Percentiles rank a stretch among this genome's conserved stretches.
These are phyloP conservation scores for Phoenicopterus ruber DNA, from an alignment of 2,113 vertebrate species.

Conservation along the genomic window DNA sequence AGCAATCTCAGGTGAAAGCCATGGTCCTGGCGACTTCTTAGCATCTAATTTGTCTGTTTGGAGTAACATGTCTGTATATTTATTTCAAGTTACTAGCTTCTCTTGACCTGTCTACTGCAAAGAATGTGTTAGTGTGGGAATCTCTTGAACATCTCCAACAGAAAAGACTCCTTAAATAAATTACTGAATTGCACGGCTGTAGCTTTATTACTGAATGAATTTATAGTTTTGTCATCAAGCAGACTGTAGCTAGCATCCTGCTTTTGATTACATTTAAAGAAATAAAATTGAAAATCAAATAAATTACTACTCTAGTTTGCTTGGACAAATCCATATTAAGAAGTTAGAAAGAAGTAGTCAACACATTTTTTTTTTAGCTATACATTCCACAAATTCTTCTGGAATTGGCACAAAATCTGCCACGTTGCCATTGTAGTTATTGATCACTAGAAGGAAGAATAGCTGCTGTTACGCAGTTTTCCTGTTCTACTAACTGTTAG, in stretches of 20 bases:
- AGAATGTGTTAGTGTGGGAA: background rate
- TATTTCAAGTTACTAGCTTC: background rate
- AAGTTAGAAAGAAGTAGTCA: background rate
- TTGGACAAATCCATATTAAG: background rate
- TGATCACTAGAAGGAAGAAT: background rate
- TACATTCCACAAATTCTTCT: background rate
- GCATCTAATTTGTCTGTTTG: background rate
- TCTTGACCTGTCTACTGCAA: background rate
- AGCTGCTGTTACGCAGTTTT: background rate
- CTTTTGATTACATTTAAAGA: background rate
- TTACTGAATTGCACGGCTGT: background rate
- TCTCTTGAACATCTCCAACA: background rate
- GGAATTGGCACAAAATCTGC: background rate
- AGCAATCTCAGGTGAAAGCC: background rate
- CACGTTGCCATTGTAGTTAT: background rate
- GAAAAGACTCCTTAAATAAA: background rate
- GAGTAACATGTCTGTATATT: background rate
- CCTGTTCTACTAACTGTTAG: background rate
- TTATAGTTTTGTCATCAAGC: background rate
- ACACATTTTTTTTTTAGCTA: accelerated
- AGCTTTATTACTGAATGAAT: background rate
- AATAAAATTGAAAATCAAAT: background rate
- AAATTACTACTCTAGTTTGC: background rate
- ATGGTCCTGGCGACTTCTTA: background rate
- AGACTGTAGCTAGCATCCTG: background rate